Conservation (phyloP, 1,140 invertebrate species). For the Sinella curviseta region DNA sequence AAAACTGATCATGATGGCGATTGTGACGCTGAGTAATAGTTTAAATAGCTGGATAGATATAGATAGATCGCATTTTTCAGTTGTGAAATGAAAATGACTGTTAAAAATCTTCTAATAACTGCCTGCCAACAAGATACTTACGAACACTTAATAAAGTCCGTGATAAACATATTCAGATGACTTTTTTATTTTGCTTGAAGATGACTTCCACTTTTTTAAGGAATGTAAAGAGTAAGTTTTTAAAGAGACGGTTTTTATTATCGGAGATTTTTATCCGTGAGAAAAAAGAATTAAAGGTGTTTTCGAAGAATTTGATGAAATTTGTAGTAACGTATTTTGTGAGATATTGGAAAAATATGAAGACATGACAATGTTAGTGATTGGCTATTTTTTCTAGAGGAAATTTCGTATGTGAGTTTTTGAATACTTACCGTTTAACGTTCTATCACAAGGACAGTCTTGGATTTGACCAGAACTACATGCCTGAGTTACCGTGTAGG, state of each 20-base stretch:
- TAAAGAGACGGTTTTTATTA: conserved; percentile 15
- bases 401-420: background rate
- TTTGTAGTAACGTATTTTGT: background rate
- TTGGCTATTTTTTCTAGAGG: background rate
- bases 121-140: background rate
- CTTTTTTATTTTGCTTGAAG: too few relatives aligned
- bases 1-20: too few relatives aligned
- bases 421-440: conserved; percentile 50
- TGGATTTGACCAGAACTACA: conserved; percentile 82
- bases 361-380: too few relatives aligned
- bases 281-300: conserved; percentile 35
- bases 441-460: conserved; percentile 82
- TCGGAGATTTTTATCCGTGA: conserved; percentile 48
- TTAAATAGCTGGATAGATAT: too few relatives aligned
- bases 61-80: too few relatives aligned
- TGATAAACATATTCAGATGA: too few relatives aligned
- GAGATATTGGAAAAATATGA: too few relatives aligned
- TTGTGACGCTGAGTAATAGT: conserved; percentile 11
- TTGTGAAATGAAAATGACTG: too few relatives aligned
- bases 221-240: background rate
- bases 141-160: background rate
- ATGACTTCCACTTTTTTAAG: conserved; percentile 3
- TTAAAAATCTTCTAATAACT: too few relatives aligned
- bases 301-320: background rate
- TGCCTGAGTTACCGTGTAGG: conserved; percentile 81